These are phyloP conservation scores for Anastatus disparis DNA, from an alignment of 1,140 invertebrate species.

Conservation along the genomic window DNA sequence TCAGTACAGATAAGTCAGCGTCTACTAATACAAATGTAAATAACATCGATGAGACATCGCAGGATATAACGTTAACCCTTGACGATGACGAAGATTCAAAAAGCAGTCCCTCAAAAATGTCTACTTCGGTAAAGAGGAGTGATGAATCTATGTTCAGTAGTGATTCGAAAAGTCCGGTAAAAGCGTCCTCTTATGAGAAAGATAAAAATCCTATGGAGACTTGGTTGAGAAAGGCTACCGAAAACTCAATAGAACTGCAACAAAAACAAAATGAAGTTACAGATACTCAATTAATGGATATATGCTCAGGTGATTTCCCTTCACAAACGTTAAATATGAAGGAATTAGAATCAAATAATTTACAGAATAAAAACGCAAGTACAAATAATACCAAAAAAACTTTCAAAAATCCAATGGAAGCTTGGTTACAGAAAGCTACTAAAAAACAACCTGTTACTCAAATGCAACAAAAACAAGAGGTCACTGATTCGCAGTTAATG, in stretches of 20 bases:
- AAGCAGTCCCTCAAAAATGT: neutral
- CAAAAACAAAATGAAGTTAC: constrained; percentile 33
- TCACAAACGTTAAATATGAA: constrained; percentile 30
- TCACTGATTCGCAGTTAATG: constrained; percentile 52
- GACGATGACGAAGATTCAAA: constrained; percentile 49
- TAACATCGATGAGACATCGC: constrained; percentile 44
- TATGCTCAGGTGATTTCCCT: constrained; percentile 54
- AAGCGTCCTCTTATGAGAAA: too few species aligned
- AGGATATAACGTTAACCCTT: constrained; percentile 45
- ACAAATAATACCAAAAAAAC: too few species aligned
- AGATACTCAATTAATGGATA: constrained; percentile 51
- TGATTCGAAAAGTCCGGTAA: constrained; percentile 21
- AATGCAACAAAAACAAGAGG: constrained; percentile 13
- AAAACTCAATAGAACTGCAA: neutral
- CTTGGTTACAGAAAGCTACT: constrained; percentile 25
- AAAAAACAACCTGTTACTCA: too few species aligned
- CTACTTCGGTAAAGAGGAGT: constrained; percentile 12
- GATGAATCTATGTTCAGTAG: constrained; percentile 33
- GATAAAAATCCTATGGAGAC: constrained; percentile 49
- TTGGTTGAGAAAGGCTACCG: constrained; percentile 24
- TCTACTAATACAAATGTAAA: constrained; percentile 17
- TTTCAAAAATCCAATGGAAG: constrained; percentile 33
- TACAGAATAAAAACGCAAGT: too few species aligned
- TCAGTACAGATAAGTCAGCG: constrained; percentile 44
- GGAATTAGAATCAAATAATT: too few species aligned